Percentiles rank a stretch among this genome's conserved stretches.
Conservation (phyloP, 2,113 vertebrate genomes). For the Etia nguti region DNA sequence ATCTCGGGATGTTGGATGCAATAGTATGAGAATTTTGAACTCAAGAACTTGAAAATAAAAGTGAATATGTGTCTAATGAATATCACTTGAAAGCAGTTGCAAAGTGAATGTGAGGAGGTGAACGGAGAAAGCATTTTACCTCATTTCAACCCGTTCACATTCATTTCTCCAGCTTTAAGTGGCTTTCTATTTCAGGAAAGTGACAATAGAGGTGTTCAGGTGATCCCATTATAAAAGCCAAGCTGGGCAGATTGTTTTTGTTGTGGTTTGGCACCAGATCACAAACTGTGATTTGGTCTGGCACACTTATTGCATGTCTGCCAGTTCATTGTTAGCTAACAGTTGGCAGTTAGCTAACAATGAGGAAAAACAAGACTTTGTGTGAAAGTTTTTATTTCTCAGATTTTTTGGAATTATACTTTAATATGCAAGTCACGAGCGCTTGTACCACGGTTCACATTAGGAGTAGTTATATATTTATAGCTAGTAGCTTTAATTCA, state of each 20-base stretch:
- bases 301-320: not conserved
- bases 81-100: not conserved
- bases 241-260: not conserved
- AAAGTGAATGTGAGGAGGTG: not conserved
- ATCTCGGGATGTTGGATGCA: not conserved
- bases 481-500: not conserved
- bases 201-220: not conserved
- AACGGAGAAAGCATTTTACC: not conserved
- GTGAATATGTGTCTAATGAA: not conserved
- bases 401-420: not conserved
- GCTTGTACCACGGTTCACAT: not conserved
- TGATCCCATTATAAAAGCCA: not conserved
- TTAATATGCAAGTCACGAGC: not conserved
- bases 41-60: not conserved
- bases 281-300: conserved; percentile 13
- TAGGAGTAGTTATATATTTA: not conserved
- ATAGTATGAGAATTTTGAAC: not conserved
- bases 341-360: not conserved
- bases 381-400: not conserved
- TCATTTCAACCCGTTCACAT: not conserved
- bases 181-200: not conserved
- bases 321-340: not conserved
- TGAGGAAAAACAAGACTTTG: not conserved
- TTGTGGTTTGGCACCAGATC: conserved; percentile 6
- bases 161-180: not conserved